phyloP scores from a whole-genome alignment of 2,797 vertebrate species.

The Apogon talboti region DNA sequence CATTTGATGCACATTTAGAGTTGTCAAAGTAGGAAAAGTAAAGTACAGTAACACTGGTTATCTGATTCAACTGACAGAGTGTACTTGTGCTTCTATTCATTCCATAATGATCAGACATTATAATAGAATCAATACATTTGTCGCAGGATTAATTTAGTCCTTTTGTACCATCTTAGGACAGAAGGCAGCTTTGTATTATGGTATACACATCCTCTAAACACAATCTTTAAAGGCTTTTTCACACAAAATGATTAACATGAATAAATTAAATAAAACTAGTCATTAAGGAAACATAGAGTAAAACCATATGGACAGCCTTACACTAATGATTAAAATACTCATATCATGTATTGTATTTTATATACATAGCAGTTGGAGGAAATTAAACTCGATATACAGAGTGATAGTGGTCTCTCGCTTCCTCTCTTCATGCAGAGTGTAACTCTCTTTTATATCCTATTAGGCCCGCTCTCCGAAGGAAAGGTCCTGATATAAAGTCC shows the following conservation, averaged over 20 bases:
- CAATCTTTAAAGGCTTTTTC: background rate
- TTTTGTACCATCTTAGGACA: too few species aligned
- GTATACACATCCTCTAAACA: too few species aligned
- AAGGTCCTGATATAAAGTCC: constrained; percentile 59
- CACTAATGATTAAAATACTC: background rate
- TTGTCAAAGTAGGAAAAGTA: too few species aligned
- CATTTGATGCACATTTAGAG: too few species aligned
- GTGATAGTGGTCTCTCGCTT: constrained; percentile 17
- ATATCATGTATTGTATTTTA: background rate
- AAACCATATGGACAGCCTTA: background rate
- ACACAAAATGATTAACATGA: background rate
- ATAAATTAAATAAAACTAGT: background rate
- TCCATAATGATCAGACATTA: too few species aligned
- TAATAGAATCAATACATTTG: too few species aligned
- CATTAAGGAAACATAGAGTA: background rate
- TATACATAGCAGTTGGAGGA: too few species aligned
- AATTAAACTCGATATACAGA: background rate
- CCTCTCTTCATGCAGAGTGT: constrained; percentile 10
- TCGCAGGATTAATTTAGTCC: too few species aligned
- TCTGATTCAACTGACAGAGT: too few species aligned
- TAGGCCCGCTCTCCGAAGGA: constrained; percentile 37
- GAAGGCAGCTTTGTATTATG: too few species aligned
- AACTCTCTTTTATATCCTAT: constrained; percentile 34
- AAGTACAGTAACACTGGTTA: too few species aligned
- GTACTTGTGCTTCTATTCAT: too few species aligned